Evolutionary conservation across 1,140 invertebrate species (phyloP).

Genomic region (Panulirus ornatus): DNA sequence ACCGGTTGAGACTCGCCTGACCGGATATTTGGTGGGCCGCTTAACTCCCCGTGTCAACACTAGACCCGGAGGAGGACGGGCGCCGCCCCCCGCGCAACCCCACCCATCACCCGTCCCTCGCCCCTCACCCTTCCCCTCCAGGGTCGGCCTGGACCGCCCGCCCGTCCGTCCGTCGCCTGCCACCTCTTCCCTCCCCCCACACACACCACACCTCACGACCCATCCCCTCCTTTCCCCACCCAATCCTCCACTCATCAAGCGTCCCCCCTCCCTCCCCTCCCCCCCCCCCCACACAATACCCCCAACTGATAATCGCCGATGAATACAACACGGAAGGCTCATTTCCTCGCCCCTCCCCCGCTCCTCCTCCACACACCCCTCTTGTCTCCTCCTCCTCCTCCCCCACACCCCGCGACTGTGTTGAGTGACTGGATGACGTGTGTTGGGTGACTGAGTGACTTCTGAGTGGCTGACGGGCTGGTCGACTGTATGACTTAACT

Average conservation of each 20-base stretch:
- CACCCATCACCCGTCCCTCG: too few relatives aligned
- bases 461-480: too few relatives aligned
- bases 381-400: too few relatives aligned
- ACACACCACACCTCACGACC: not conserved
- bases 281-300: not conserved
- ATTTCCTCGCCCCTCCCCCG: not conserved
- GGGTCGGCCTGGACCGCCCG: too few relatives aligned
- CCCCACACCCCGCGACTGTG: too few relatives aligned
- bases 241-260: not conserved
- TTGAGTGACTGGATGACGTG: too few relatives aligned
- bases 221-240: not conserved
- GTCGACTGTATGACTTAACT: too few relatives aligned
- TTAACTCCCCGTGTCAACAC: slow-evolving; percentile 46
- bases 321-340: not conserved
- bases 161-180: too few relatives aligned
- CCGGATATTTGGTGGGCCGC: slow-evolving; percentile 46
- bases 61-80: not conserved
- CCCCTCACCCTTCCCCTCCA: too few relatives aligned
- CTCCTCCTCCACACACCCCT: too few relatives aligned
- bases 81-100: not conserved
- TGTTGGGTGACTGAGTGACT: too few relatives aligned
- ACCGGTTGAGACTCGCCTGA: not conserved
- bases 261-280: not conserved
- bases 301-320: not conserved
- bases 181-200: not conserved